Evolutionary conservation across 2,888 invertebrate genomes (phyloP).

Genomic region (Dichetophora obliterata): DNA sequence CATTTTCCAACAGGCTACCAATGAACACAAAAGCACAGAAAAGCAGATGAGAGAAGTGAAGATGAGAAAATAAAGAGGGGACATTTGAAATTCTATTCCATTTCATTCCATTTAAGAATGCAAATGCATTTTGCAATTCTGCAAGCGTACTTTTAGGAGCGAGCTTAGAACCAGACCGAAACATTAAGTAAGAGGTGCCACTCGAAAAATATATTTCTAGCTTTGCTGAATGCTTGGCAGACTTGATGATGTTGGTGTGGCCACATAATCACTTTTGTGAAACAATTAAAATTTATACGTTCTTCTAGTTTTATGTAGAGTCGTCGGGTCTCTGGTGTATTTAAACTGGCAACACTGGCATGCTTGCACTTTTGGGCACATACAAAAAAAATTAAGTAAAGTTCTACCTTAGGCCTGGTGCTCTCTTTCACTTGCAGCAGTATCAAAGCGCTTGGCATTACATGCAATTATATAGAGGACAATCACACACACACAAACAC

Average conservation of each 20-base stretch:
- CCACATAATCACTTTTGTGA: conserved; percentile 35
- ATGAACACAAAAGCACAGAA: neutral
- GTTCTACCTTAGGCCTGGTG: neutral
- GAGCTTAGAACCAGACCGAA: neutral
- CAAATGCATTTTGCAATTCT: conserved; percentile 19
- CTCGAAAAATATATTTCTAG: neutral
- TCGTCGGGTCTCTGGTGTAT: neutral
- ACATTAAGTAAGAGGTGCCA: neutral
- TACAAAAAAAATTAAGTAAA: neutral
- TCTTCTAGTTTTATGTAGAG: neutral
- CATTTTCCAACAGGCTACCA: neutral
- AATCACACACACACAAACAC: neutral
- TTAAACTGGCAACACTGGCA: neutral
- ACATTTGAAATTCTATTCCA: conserved; percentile 31
- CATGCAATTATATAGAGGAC: no score
- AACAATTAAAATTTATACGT: conserved; percentile 27
- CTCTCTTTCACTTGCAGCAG: neutral
- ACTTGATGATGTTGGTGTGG: conserved; percentile 14
- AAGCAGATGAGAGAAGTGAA: neutral
- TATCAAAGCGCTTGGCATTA: neutral
- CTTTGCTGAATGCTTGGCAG: neutral
- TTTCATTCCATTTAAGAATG: neutral
- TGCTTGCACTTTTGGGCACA: neutral
- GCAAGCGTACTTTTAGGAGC: neutral
- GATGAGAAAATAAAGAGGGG: neutral